These are phyloP conservation scores for Parelbella ahira DNA, from an alignment of 2,888 invertebrate species.

Conservation along the genomic window DNA sequence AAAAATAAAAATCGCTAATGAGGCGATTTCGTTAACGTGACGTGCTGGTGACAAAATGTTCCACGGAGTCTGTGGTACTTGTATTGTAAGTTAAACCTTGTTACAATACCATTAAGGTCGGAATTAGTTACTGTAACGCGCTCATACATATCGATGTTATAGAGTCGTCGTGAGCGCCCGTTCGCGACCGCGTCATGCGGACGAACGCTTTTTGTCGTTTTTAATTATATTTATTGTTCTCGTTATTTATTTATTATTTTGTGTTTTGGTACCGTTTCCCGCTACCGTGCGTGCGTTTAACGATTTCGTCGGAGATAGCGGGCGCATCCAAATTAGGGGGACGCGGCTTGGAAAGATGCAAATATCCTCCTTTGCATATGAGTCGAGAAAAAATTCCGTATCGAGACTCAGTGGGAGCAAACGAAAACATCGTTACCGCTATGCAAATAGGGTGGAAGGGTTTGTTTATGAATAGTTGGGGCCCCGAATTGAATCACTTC, in stretches of 20 bases:
- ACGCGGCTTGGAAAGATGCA: conserved; percentile 57
- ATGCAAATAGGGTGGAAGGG: conserved; percentile 57
- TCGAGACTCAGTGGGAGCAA: conserved; percentile 48
- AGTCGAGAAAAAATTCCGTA: conserved; percentile 42
- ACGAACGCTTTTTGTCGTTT: conserved; percentile 75
- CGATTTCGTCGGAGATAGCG: conserved; percentile 64
- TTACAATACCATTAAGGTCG: conserved; percentile 13
- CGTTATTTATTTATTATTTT: conserved; percentile 76
- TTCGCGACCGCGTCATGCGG: conserved; percentile 69
- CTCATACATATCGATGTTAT: conserved; percentile 54
- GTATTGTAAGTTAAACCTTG: conserved; percentile 43
- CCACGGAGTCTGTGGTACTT: conserved; percentile 41
- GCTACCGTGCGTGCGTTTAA: conserved; percentile 75
- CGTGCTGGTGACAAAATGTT: conserved; percentile 70
- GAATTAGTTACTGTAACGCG: conserved; percentile 29
- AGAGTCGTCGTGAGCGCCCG: conserved; percentile 67
- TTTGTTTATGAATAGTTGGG: conserved; percentile 16
- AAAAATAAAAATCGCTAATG: conserved; percentile 68
- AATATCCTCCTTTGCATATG: conserved; percentile 69
- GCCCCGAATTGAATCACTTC: conserved; percentile 5
- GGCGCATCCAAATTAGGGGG: conserved; percentile 72
- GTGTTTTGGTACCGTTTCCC: conserved; percentile 60
- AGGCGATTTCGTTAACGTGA: conserved; percentile 61
- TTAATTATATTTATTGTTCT: conserved; percentile 79
- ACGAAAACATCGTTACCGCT: conserved; percentile 68